phyloP scores from a whole-genome alignment of 2,888 invertebrate species.

The Ischnus inquisitorius region DNA sequence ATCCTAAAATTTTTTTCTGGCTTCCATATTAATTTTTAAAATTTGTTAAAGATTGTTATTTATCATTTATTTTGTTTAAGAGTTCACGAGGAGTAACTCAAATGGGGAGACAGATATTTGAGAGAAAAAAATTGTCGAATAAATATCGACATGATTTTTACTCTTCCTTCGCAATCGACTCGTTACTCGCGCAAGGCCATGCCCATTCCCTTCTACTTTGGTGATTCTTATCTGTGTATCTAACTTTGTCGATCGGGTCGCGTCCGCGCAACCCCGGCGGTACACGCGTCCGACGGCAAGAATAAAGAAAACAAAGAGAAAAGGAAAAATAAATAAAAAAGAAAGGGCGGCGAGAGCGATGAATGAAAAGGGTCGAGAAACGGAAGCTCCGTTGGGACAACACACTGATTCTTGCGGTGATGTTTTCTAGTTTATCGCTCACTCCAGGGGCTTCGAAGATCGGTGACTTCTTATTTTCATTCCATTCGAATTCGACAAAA shows the following conservation, averaged over 20 bases:
- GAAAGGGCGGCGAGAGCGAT: slow-evolving; percentile 38
- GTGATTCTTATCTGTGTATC: not conserved
- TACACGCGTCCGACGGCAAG: slow-evolving; percentile 1
- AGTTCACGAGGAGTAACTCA: not conserved
- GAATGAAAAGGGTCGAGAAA: slow-evolving; percentile 20
- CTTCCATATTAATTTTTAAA: no score
- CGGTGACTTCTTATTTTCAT: not conserved
- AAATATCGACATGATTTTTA: slow-evolving; percentile 47
- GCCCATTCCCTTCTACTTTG: not conserved
- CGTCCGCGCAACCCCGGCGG: not conserved
- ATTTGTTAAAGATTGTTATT: no score
- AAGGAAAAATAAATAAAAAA: no score
- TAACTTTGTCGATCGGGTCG: not conserved
- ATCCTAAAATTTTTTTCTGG: no score
- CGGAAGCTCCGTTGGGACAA: slow-evolving; percentile 1
- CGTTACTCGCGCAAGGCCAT: slow-evolving; percentile 32
- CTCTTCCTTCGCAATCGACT: slow-evolving; percentile 65
- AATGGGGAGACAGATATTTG: slow-evolving; percentile 11
- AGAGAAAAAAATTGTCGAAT: not conserved
- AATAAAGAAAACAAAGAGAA: slow-evolving; percentile 5
- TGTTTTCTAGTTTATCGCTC: not conserved
- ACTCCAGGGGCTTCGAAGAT: not conserved
- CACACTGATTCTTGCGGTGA: slow-evolving; percentile 43
- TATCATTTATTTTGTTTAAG: not conserved
- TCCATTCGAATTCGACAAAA: no score